These are phyloP conservation scores for Archips crataeganus DNA, from an alignment of 2,888 invertebrate species.

Conservation along the genomic window DNA sequence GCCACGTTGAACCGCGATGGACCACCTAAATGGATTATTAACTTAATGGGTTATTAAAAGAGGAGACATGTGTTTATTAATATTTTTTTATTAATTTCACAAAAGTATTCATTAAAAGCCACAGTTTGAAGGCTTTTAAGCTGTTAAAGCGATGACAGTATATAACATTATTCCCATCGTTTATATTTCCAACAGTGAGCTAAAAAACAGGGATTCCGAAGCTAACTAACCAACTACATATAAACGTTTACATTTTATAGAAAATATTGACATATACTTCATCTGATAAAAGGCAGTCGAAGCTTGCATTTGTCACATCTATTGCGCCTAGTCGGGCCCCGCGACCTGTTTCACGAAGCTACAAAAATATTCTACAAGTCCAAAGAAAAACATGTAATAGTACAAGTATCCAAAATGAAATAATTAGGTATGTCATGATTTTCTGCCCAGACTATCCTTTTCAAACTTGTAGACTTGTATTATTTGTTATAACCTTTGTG, in stretches of 20 bases:
- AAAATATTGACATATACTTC: slow-evolving; percentile 79
- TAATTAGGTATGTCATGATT: no score
- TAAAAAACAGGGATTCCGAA: slow-evolving; percentile 75
- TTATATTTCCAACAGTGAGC: slow-evolving; percentile 69
- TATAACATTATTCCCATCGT: slow-evolving; percentile 60
- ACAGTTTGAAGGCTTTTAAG: slow-evolving; percentile 85
- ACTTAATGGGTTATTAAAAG: slow-evolving; percentile 21
- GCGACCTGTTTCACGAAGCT: slow-evolving; percentile 36
- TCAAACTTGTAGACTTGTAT: neutral
- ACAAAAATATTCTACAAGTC: slow-evolving; percentile 14
- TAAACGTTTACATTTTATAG: slow-evolving; percentile 79
- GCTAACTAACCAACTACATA: slow-evolving; percentile 78
- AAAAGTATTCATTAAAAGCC: slow-evolving; percentile 85
- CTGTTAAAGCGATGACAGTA: slow-evolving; percentile 80
- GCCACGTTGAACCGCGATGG: no score
- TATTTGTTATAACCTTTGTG: neutral
- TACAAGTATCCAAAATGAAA: no score
- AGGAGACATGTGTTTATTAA: slow-evolving; percentile 60
- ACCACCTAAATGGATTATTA: no score
- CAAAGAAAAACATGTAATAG: neutral
- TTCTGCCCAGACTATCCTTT: neutral
- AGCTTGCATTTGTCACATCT: slow-evolving; percentile 70
- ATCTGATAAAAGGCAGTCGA: slow-evolving; percentile 75
- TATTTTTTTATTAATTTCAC: slow-evolving; percentile 85
- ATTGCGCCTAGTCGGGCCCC: slow-evolving; percentile 60